Conservation (phyloP, 1,140 invertebrate genomes). For the Plectus sambesii region DNA sequence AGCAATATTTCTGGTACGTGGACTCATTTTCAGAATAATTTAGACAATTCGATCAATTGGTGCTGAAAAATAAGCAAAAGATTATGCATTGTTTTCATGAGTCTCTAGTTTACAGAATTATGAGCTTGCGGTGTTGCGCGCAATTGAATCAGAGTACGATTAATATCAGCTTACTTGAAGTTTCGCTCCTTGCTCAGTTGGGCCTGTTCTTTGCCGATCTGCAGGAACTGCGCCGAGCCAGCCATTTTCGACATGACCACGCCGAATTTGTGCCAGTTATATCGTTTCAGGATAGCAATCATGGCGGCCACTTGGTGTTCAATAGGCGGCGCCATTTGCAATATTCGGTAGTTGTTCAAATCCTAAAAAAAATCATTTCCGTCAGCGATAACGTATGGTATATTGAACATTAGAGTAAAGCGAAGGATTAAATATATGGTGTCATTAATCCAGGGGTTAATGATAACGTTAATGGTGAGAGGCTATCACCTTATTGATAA, state of each 20-base stretch:
- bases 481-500: conserved; percentile 24
- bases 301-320: conserved; percentile 41
- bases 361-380: too few species aligned
- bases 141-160: background rate
- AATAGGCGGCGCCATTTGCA: conserved; percentile 45
- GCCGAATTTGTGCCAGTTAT: conserved; percentile 38
- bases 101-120: too few species aligned
- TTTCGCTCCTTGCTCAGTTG: conserved; percentile 24
- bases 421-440: too few species aligned
- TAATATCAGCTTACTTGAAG: conserved; percentile 24
- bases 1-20: too few species aligned
- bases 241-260: conserved; percentile 41
- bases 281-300: conserved; percentile 33
- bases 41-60: too few species aligned
- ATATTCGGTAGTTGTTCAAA: conserved; percentile 27
- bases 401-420: too few species aligned
- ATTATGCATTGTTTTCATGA: too few species aligned
- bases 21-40: too few species aligned
- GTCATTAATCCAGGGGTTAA: too few species aligned
- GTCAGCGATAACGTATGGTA: too few species aligned
- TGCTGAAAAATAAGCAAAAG: conserved; percentile 6
- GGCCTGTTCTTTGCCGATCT: conserved; percentile 30
- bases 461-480: background rate
- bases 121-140: too few species aligned
- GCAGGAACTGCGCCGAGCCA: conserved; percentile 27